These are phyloP conservation scores for Dromius quadrimaculatus DNA, from an alignment of 2,888 invertebrate species.

Conservation along the genomic window DNA sequence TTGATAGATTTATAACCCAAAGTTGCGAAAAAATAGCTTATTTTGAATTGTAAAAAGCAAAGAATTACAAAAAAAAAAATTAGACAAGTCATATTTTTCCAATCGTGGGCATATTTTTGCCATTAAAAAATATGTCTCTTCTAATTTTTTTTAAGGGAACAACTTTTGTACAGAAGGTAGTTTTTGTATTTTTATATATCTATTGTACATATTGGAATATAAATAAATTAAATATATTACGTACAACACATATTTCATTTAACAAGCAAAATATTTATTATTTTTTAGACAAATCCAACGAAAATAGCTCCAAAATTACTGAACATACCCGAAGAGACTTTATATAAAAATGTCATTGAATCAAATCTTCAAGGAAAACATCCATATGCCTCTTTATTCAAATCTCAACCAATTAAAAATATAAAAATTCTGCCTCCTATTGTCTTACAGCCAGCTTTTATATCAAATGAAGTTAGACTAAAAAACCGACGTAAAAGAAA, in stretches of 20 bases:
- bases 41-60: too few relatives aligned
- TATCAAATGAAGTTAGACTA: constrained; percentile 7
- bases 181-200: constrained; percentile 24
- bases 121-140: not conserved
- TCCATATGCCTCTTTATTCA: constrained; percentile 20
- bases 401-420: constrained; percentile 14
- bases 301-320: not conserved
- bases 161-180: constrained; percentile 35
- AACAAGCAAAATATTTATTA: not conserved
- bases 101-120: too few relatives aligned
- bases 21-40: not conserved
- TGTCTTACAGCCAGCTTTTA: not conserved
- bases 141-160: not conserved
- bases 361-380: constrained; percentile 13
- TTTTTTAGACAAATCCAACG: not conserved
- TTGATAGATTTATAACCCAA: not conserved
- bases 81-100: too few relatives aligned
- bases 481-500: constrained; percentile 18
- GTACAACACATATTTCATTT: not conserved
- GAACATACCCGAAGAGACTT: not conserved
- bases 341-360: not conserved
- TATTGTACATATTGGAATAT: constrained; percentile 34
- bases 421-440: constrained; percentile 39
- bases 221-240: constrained; percentile 36
- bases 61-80: too few relatives aligned